Base-by-base conservation (phyloP, 1,140 invertebrate genomes). In the Aleiodes sp. region DNA sequence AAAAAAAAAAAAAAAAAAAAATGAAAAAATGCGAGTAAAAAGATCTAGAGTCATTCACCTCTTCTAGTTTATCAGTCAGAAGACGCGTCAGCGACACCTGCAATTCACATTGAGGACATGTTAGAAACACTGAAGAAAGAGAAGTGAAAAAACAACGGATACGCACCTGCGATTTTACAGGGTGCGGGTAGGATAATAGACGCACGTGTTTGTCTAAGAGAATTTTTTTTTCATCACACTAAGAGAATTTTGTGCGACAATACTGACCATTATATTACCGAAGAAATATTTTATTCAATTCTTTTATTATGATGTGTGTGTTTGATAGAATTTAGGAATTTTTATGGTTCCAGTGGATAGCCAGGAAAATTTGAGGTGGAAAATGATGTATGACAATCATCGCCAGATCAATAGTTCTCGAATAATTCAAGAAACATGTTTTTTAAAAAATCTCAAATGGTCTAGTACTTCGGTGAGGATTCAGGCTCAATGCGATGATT, bases 131-230 rank as follows among this genome's bases (percentile, higher is more conserved):
- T 9, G 9, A 46, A 19, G n/a, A 29, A 59, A 56, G n/a, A 65
- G 19, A 65, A 46, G 4, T 16, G 52, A 26, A 29, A 12, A n/a
- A 10, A 33, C 12, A 57, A 43, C 64, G 64, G 64, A 65, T 65
- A 65, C 46, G 46, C 64, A 65, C 64, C 64, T 65, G 64, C 46
- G 19, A 56, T 56, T 56, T 21, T 28, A 16, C 29, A 56, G 64
- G 28, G 64, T 65, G 64, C 64, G 64, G 64, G 64, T 65, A 35
- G 31, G 46, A 56, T 35, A 37, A 37, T 52, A 52, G 46, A 52
- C 46, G 56, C 56, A 59, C 56, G 56, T 59, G 56, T 52, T 16
- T 52, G 46, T 16, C 19, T 52, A n/a, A n/a, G n/a, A n/a, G n/a
- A n/a, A n/a, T n/a, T n/a, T n/a, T n/a, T n/a, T n/a, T n/a, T n/a